A percentile compares a stretch with the other conserved stretches of the same genome.
phyloP scores from a whole-genome alignment of 2,888 invertebrate species.

The Thymelicus acteon region DNA sequence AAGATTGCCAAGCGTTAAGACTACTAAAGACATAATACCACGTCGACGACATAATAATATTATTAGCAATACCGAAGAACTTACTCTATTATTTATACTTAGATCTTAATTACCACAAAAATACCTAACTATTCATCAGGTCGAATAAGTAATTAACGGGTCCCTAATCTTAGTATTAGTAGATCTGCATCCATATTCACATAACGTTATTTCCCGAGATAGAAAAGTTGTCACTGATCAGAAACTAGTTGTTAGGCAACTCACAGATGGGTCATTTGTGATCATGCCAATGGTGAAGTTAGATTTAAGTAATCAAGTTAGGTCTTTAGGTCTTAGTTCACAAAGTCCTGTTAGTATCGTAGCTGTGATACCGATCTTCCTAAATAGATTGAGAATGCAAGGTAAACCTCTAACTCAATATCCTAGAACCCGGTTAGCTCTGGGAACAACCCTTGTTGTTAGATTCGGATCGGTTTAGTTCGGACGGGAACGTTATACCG shows the following conservation, averaged over 20 bases:
- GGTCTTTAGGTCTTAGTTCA: slow-evolving; percentile 1
- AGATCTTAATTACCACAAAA: too few species aligned
- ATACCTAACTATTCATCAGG: too few species aligned
- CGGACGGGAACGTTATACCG: not conserved
- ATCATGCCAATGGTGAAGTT: not conserved
- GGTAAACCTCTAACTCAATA: slow-evolving; percentile 35
- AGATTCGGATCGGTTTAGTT: not conserved
- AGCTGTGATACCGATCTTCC: slow-evolving; percentile 26
- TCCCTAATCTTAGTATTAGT: too few species aligned
- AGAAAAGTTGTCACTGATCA: not conserved
- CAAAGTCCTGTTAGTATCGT: slow-evolving; percentile 23
- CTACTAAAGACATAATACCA: too few species aligned
- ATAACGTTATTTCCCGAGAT: not conserved
- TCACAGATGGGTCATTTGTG: not conserved
- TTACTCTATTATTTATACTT: too few species aligned
- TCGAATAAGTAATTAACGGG: too few species aligned
- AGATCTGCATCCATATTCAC: too few species aligned
- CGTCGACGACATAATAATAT: too few species aligned
- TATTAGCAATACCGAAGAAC: too few species aligned
- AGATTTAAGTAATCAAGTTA: slow-evolving; percentile 6
- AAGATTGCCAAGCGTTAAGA: too few species aligned
- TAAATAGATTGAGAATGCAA: slow-evolving; percentile 33
- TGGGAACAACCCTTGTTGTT: not conserved
- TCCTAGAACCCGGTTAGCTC: slow-evolving; percentile 12
- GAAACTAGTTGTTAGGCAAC: not conserved